Base-by-base conservation (phyloP, 2,797 vertebrate genomes). In the Eutrigla gurnardus region DNA sequence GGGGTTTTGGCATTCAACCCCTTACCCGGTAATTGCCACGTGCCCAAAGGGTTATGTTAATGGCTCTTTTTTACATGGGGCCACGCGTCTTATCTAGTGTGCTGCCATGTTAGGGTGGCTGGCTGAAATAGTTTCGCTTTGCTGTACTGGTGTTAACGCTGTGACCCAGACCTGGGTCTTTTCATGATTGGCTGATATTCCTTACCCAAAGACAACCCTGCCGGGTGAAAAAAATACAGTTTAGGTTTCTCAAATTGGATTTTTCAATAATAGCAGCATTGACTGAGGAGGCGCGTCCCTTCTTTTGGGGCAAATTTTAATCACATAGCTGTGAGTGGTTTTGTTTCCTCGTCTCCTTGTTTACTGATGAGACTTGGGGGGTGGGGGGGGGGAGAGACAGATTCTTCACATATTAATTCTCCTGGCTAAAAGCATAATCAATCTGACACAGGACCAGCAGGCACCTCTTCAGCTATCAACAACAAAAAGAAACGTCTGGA, bases 11-110 rank as follows among this genome's bases (percentile, higher is more conserved):
- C 93, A 91, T 88, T 88, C 83, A 80, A 25, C 84, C 88, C 83
- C 80, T 91, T 90, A 88, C 86, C 87, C 83, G 77, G 91, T 94
- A 93, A 93, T 93, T 94, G 92, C 84, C 86, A 91, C 91, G 91
- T 86, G 88, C 91, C 92, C 89, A 84, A 82, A 87, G 90, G 90
- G 87, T 78, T 89, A 84, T 85, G 86, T 79, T 93, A 93, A 93
- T 91, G 85, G 83, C 71, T 88, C 82, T 90, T 89, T 93, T 90
- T 89, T 93, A 86, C 86, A 90, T 83, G 81, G 74, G 73, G 89
- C 81, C 87, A 84, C 88, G 75, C 78, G 58, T 82, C 76, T 79
- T 77, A 80, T 89, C 81, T 90, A 78, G 77, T 86, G 68, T 66
- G 35, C 66, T 85, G 84, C 90, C 89, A 86, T 83, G 73, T 89